These are phyloP conservation scores for Podarcis cretensis DNA, from an alignment of 2,113 vertebrate genomes.

Conservation along the genomic window DNA sequence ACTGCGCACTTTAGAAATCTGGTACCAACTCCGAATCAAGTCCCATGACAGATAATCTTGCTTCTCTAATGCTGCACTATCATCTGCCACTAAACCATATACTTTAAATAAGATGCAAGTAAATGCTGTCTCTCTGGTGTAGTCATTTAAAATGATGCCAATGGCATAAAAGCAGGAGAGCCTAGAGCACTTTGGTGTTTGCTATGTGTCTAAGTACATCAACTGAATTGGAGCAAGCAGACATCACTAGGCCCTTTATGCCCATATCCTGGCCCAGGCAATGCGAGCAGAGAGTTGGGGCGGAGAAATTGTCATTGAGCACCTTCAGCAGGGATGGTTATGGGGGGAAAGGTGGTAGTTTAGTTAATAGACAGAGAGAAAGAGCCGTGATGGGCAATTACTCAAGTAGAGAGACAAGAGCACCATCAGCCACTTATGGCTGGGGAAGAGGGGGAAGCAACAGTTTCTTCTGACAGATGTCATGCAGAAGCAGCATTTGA, in stretches of 20 bases:
- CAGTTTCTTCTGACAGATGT: conserved; percentile 70
- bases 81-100: not conserved
- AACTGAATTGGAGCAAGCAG: not conserved
- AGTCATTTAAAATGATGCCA: not conserved
- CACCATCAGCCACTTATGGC: not conserved
- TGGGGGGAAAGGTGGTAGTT: not conserved
- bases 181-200: not conserved
- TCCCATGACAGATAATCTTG: not conserved
- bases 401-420: not conserved
- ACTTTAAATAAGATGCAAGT: not conserved
- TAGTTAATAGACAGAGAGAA: conserved; percentile 14
- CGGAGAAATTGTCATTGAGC: not conserved
- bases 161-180: not conserved
- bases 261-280: not conserved
- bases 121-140: not conserved
- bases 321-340: not conserved
- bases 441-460: not conserved
- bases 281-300: not conserved
- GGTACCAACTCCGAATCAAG: not conserved
- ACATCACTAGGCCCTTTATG: not conserved
- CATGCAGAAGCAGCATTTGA: conserved; percentile 65
- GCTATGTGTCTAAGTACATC: not conserved
- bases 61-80: not conserved
- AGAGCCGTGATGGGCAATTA: conserved; percentile 20
- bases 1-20: not conserved